Conservation (phyloP, 2,797 vertebrate species). For the Characodon lateralis region DNA sequence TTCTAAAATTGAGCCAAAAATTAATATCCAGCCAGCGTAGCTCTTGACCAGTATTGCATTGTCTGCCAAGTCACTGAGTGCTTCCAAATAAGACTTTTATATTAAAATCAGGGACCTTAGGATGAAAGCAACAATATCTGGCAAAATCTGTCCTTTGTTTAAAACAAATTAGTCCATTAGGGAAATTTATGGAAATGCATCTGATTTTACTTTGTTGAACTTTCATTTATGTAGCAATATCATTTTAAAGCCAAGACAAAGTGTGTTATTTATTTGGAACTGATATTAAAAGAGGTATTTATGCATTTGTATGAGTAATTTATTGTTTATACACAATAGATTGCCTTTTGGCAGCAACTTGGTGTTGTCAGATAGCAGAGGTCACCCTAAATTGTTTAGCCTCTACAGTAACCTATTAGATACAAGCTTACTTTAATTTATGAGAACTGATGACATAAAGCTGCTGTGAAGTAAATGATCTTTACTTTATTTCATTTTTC, state of each 20-base stretch:
- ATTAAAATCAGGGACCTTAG: slow-evolving; percentile 80
- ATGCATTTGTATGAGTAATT: slow-evolving; percentile 51
- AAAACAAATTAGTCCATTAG: slow-evolving; percentile 81
- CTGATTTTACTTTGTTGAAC: slow-evolving; percentile 76
- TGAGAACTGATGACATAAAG: background rate
- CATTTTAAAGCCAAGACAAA: slow-evolving; percentile 61
- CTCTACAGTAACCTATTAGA: background rate
- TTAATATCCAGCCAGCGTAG: slow-evolving; percentile 71
- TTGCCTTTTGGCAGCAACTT: slow-evolving; percentile 7
- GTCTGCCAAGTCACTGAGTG: slow-evolving; percentile 77
- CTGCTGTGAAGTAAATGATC: background rate
- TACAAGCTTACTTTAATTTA: slow-evolving; percentile 9
- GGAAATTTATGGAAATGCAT: slow-evolving; percentile 84
- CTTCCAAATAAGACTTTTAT: slow-evolving; percentile 82
- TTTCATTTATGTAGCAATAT: slow-evolving; percentile 76
- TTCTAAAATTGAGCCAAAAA: slow-evolving; percentile 71
- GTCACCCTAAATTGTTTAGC: slow-evolving; percentile 31
- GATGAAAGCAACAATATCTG: slow-evolving; percentile 83
- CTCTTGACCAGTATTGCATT: slow-evolving; percentile 69
- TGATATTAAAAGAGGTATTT: slow-evolving; percentile 56
- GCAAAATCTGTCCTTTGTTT: slow-evolving; percentile 76
- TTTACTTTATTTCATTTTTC: background rate
- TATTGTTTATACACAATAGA: slow-evolving; percentile 51
- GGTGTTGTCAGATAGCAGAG: slow-evolving; percentile 30
- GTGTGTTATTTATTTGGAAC: slow-evolving; percentile 65